These are phyloP conservation scores for Sinodicranocentrus sp. DNA, from an alignment of 2,888 invertebrate genomes.

Conservation along the genomic window DNA sequence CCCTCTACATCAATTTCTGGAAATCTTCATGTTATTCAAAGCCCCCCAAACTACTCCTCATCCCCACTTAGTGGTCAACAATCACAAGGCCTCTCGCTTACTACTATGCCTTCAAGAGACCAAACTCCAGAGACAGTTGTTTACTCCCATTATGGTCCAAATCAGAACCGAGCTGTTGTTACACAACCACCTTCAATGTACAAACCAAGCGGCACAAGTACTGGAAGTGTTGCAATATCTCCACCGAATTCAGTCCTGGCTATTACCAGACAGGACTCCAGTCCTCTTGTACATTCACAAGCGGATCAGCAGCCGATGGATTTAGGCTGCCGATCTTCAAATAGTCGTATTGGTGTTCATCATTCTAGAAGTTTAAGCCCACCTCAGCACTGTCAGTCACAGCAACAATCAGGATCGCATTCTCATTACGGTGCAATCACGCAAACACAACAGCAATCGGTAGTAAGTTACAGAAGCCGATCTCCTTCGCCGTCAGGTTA, in stretches of 20 bases:
- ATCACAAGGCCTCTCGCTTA: constrained; percentile 40
- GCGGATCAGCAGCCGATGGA: constrained; percentile 74
- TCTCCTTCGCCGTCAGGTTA: constrained; percentile 71
- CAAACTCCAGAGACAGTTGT: constrained; percentile 43
- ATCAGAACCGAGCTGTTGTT: constrained; percentile 53
- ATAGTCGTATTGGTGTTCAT: constrained; percentile 59
- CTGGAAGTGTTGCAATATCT: constrained; percentile 55
- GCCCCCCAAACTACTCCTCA: constrained; percentile 49
- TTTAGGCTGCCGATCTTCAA: constrained; percentile 68
- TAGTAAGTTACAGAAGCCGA: constrained; percentile 69
- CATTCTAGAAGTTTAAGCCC: constrained; percentile 78
- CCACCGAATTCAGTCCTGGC: constrained; percentile 64
- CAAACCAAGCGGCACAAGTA: constrained; percentile 54
- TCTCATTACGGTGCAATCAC: constrained; percentile 68
- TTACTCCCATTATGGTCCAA: constrained; percentile 59
- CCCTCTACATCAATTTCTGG: constrained; percentile 25
- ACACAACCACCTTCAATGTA: constrained; percentile 58
- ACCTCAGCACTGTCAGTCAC: constrained; percentile 74
- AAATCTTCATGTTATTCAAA: constrained; percentile 39
- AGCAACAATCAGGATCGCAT: constrained; percentile 70
- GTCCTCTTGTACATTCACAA: constrained; percentile 61
- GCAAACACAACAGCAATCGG: constrained; percentile 61
- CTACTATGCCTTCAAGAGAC: constrained; percentile 41
- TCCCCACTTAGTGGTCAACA: constrained; percentile 52
- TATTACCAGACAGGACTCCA: constrained; percentile 51